Evolutionary conservation across 2,113 vertebrate genomes (phyloP).

Genomic region (Gorilla gorilla): DNA sequence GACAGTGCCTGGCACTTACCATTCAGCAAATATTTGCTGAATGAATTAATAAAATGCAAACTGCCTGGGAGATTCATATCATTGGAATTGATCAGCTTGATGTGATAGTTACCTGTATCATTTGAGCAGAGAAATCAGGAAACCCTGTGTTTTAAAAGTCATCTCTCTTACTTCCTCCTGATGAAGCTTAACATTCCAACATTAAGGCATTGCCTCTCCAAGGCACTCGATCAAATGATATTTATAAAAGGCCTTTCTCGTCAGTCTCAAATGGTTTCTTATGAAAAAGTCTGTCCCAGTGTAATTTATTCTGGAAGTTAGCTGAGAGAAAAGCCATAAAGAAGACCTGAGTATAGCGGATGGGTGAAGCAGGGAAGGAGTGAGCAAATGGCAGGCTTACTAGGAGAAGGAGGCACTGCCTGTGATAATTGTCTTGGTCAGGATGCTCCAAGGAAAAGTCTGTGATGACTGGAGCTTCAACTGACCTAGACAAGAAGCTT

Average conservation of each 20-base stretch:
- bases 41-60: background rate
- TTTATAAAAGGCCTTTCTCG: background rate
- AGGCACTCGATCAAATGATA: background rate
- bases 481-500: background rate
- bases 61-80: background rate
- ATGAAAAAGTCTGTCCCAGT: background rate
- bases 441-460: background rate
- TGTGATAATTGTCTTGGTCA: no score
- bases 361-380: background rate
- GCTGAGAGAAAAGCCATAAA: background rate
- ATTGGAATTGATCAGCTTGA: background rate
- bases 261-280: background rate
- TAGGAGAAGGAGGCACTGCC: background rate
- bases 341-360: no score
- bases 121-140: background rate
- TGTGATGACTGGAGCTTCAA: background rate
- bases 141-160: background rate
- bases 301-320: background rate
- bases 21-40: background rate
- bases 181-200: background rate
- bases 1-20: background rate
- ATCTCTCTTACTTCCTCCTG: background rate
- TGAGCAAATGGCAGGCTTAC: accelerated
- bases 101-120: background rate
- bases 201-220: background rate